Evolutionary conservation across 2,888 invertebrate species (phyloP).

Genomic region (Diachrysia chrysitis): DNA sequence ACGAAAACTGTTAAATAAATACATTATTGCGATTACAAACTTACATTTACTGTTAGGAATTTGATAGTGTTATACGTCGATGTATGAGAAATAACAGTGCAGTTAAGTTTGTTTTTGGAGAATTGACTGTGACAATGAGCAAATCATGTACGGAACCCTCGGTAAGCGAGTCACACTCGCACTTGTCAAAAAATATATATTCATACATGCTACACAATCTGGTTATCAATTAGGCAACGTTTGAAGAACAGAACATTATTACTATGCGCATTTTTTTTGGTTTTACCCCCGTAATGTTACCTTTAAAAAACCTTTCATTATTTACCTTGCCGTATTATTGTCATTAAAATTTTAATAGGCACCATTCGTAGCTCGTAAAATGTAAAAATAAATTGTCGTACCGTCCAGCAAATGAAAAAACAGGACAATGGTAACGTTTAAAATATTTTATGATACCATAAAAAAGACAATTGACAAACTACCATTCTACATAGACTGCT

Average conservation of each 20-base stretch:
- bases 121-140: too few relatives aligned
- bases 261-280: neutral
- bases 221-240: neutral
- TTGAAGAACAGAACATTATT: neutral
- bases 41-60: too few relatives aligned
- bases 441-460: slow-evolving; percentile 6
- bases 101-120: too few relatives aligned
- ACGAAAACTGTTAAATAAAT: too few relatives aligned
- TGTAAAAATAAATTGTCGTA: slow-evolving; percentile 2
- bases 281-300: neutral
- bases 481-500: neutral
- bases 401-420: slow-evolving; percentile 5
- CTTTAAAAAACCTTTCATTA: neutral
- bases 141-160: too few relatives aligned
- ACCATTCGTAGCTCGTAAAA: slow-evolving; percentile 1
- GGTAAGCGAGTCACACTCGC: too few relatives aligned
- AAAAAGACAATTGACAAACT: slow-evolving; percentile 7
- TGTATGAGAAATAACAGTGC: too few relatives aligned
- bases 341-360: slow-evolving; percentile 4
- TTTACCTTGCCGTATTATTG: slow-evolving; percentile 1
- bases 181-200: too few relatives aligned
- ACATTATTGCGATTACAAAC: too few relatives aligned
- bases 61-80: too few relatives aligned
- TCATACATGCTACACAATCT: neutral
- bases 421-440: slow-evolving; percentile 1